These are phyloP conservation scores for Ryuthela nishihirai DNA, from an alignment of 2,888 invertebrate species.

Conservation along the genomic window DNA sequence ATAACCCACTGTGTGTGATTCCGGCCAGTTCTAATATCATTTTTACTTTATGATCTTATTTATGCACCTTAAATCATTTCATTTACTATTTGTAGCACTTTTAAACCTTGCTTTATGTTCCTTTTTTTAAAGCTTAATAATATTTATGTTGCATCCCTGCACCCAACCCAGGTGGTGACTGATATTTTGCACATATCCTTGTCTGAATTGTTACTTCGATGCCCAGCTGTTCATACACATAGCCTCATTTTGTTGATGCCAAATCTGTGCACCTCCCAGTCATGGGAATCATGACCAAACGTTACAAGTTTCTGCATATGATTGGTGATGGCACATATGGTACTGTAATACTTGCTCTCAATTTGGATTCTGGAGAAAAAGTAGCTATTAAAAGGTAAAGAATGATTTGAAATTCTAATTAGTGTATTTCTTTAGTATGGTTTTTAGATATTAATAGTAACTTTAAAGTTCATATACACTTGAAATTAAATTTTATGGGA, in stretches of 20 bases:
- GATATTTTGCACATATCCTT: conserved; percentile 14
- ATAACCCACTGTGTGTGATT: too few relatives aligned
- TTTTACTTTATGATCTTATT: too few relatives aligned
- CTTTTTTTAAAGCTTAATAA: too few relatives aligned
- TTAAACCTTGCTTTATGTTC: too few relatives aligned
- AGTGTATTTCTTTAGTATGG: too few relatives aligned
- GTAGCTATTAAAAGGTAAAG: conserved; percentile 44
- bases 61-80: too few relatives aligned
- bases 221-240: conserved; percentile 17
- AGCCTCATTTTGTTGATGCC: conserved; percentile 9
- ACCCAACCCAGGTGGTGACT: conserved; percentile 28
- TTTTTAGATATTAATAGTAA: too few relatives aligned
- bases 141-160: conserved; percentile 12
- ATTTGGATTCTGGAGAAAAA: conserved; percentile 94
- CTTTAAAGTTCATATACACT: too few relatives aligned
- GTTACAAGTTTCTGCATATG: conserved; percentile 87
- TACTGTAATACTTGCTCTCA: conserved; percentile 90
- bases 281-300: conserved; percentile 64
- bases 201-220: conserved; percentile 8
- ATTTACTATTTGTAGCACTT: too few relatives aligned
- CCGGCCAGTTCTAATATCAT: too few relatives aligned
- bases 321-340: conserved; percentile 99
- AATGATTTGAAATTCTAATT: neutral
- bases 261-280: conserved; percentile 11
- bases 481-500: too few relatives aligned